Percentiles rank a stretch among this genome's conserved stretches.
Evolutionary conservation across 2,113 vertebrate genomes (phyloP).

Genomic region (Phoenicopterus ruber): DNA sequence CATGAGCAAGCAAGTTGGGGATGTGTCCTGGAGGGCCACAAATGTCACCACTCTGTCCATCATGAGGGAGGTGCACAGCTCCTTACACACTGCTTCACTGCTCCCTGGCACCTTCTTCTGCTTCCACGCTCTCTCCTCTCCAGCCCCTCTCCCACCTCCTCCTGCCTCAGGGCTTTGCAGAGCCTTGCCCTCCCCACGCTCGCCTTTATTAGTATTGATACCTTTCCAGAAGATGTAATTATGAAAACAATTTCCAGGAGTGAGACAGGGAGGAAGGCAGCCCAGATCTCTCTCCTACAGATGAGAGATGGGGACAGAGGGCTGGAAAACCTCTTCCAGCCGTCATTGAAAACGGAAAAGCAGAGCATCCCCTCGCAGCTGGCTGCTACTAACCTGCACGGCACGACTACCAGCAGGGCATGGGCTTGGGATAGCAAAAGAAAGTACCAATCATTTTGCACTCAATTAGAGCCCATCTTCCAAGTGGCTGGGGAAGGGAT

Average conservation of each 20-base stretch:
- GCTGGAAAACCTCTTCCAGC: background rate
- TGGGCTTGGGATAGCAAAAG: background rate
- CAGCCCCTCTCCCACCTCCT: background rate
- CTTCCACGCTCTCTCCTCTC: background rate
- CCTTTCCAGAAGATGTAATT: background rate
- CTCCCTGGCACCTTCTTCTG: background rate
- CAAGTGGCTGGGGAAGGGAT: accelerated
- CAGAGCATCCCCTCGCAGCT: background rate
- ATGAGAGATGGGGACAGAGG: background rate
- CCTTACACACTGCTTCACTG: background rate
- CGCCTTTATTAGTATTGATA: background rate
- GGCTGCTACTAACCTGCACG: background rate
- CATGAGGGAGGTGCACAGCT: background rate
- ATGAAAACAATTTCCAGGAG: background rate
- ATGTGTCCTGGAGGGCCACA: background rate
- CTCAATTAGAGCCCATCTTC: conserved; percentile 17
- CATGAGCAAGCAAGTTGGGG: background rate
- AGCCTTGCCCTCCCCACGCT: background rate
- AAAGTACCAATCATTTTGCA: conserved; percentile 31
- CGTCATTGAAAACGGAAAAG: background rate
- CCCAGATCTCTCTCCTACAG: accelerated
- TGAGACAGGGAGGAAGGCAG: background rate
- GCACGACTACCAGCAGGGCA: background rate
- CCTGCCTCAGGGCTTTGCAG: background rate
- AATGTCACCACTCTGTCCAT: background rate